Evolutionary conservation across 2,888 invertebrate genomes (phyloP).

Genomic region (Rhaphigaster nebulosa): DNA sequence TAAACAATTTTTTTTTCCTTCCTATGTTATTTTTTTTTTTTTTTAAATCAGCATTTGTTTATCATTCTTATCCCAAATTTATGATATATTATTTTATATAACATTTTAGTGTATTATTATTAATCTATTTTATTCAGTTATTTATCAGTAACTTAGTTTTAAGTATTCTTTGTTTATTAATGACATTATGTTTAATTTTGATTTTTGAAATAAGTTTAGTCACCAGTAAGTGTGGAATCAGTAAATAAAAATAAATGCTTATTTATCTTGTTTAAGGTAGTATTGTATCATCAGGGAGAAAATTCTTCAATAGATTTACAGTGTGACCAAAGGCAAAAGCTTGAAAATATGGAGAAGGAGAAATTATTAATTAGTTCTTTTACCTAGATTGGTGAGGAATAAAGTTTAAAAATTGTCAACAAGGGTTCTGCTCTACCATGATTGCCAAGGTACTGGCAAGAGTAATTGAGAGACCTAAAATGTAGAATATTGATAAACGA

Average conservation of each 20-base stretch:
- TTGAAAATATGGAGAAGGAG: too few species aligned
- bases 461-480: too few species aligned
- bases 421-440: too few species aligned
- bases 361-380: too few species aligned
- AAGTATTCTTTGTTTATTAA: not conserved
- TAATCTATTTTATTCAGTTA: not conserved
- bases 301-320: too few species aligned
- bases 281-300: too few species aligned
- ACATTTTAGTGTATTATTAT: too few species aligned
- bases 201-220: not conserved
- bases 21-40: not conserved
- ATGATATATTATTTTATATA: not conserved
- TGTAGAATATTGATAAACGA: too few species aligned
- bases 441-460: too few species aligned
- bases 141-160: not conserved
- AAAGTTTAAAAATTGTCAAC: too few species aligned
- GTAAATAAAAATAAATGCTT: not conserved
- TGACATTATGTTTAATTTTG: not conserved
- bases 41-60: not conserved
- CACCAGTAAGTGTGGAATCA: not conserved
- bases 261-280: not conserved
- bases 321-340: too few species aligned
- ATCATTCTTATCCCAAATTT: not conserved
- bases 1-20: not conserved
- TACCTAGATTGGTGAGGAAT: too few species aligned